Conservation (phyloP, 2,888 invertebrate species). For the Hyposoter dolosus region DNA sequence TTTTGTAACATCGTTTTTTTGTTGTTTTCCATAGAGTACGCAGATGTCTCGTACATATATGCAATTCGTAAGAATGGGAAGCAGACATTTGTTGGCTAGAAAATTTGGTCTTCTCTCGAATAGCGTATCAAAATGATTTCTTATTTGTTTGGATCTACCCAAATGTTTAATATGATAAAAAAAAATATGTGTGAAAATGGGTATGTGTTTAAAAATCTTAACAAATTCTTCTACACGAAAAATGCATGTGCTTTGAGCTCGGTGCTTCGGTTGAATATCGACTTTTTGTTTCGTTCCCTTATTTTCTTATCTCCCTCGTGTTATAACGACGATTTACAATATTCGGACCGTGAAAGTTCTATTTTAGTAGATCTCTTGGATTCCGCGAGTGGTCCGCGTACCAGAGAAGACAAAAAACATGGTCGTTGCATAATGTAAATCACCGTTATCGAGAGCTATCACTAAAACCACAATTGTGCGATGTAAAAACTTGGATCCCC, state of each 20-base stretch:
- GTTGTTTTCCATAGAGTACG: background rate
- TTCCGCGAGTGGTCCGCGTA: background rate
- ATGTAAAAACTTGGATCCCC: conserved; percentile 35
- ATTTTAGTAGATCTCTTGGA: background rate
- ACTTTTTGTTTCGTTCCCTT: background rate
- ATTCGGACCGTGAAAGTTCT: background rate
- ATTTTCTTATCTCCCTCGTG: background rate
- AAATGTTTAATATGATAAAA: background rate
- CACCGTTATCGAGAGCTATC: conserved; percentile 47
- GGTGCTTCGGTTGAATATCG: background rate
- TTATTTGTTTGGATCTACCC: conserved; percentile 6
- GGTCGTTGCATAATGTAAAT: background rate
- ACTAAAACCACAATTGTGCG: conserved; percentile 55
- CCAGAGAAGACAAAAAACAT: conserved; percentile 9
- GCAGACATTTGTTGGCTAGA: background rate
- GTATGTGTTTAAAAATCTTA: background rate
- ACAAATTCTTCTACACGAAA: background rate
- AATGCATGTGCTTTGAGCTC: conserved; percentile 10
- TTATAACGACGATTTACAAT: background rate
- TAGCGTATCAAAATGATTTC: background rate
- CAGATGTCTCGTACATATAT: background rate
- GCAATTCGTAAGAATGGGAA: background rate
- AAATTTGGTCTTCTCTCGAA: conserved; percentile 28
- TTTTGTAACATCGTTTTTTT: background rate
- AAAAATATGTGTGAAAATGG: background rate